A percentile compares a stretch with the other conserved stretches of the same genome.
phyloP scores from a whole-genome alignment of 2,888 invertebrate species.

The Drepanosiphum platanoidis region DNA sequence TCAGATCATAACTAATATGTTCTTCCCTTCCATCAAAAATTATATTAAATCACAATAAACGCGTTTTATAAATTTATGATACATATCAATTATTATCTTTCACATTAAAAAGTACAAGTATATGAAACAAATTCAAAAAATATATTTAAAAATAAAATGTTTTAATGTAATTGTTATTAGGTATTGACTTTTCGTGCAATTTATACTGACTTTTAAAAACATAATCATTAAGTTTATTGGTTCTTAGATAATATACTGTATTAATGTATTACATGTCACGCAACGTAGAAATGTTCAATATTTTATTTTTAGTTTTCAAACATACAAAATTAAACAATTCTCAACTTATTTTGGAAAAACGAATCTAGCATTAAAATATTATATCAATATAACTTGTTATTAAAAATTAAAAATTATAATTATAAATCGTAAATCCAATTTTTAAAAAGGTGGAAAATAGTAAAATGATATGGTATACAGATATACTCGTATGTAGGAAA shows the following conservation, averaged over 20 bases:
- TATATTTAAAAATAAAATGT: background rate
- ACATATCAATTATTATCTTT: background rate
- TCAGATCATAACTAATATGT: background rate
- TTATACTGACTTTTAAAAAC: background rate
- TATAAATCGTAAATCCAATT: background rate
- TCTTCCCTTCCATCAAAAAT: background rate
- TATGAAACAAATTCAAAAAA: background rate
- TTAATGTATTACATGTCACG: background rate
- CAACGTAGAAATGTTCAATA: slow-evolving; percentile 9
- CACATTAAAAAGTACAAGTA: background rate
- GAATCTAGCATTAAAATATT: too few species aligned
- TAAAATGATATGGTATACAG: background rate
- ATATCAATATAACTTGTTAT: background rate
- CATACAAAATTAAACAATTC: background rate
- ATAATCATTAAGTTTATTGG: background rate
- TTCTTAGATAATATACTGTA: background rate
- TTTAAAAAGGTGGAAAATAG: background rate
- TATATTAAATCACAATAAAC: background rate
- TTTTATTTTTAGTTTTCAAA: background rate
- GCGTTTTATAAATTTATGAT: background rate
- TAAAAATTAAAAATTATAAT: background rate
- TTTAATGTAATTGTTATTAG: slow-evolving; percentile 23
- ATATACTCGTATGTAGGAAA: too few species aligned
- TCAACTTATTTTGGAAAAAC: background rate
- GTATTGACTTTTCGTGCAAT: background rate